phyloP scores from a whole-genome alignment of 1,140 invertebrate species.

The Augochlora pura region DNA sequence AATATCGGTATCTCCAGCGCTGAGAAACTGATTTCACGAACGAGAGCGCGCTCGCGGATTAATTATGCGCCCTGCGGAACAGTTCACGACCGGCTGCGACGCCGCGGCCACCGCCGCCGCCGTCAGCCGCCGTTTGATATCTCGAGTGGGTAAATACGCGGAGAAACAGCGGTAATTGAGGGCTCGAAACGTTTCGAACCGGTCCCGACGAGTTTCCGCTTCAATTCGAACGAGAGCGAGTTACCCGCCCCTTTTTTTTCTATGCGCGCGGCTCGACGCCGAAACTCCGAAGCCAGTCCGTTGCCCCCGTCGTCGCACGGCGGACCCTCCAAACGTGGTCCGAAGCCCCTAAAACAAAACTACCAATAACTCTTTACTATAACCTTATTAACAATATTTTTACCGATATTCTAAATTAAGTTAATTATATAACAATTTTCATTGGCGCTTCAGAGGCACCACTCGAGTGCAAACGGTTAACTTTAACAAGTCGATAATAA shows the following conservation, averaged over 20 bases:
- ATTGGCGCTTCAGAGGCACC: no score
- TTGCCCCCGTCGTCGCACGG: no score
- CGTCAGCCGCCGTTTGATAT: constrained; percentile 28
- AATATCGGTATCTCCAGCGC: not conserved
- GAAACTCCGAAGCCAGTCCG: not conserved
- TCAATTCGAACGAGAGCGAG: not conserved
- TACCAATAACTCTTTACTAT: no score
- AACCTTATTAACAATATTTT: no score
- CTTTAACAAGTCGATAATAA: no score
- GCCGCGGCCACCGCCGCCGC: not conserved
- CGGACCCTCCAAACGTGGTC: no score
- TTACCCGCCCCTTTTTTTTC: not conserved
- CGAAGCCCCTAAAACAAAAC: no score
- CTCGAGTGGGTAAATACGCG: constrained; percentile 19
- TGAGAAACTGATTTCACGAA: constrained; percentile 31
- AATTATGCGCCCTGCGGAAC: constrained; percentile 24
- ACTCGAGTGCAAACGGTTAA: no score
- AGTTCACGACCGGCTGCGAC: not conserved
- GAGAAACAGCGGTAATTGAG: constrained; percentile 17
- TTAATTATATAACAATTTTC: no score
- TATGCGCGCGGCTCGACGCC: no score
- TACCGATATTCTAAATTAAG: no score
- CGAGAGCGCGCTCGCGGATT: constrained; percentile 20
- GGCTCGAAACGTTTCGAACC: constrained; percentile 16
- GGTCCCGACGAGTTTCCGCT: not conserved